These are phyloP conservation scores for Oreochromis tanganicae DNA, from an alignment of 2,113 vertebrate species.

Conservation along the genomic window DNA sequence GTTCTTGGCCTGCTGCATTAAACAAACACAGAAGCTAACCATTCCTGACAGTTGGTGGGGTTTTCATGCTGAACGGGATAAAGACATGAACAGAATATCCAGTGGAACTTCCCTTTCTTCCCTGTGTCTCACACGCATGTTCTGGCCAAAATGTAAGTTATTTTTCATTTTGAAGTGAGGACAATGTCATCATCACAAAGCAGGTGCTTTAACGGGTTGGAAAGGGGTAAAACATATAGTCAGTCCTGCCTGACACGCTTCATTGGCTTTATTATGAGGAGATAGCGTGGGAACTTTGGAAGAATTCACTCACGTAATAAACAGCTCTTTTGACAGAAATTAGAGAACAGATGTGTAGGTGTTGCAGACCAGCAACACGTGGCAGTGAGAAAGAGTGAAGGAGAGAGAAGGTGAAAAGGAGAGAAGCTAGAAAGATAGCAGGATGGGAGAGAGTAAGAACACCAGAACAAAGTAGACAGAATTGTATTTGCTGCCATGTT, in stretches of 20 bases:
- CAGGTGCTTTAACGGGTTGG: conserved; percentile 35
- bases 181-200: conserved; percentile 23
- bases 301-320: conserved; percentile 42
- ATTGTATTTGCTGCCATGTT: not conserved
- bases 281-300: conserved; percentile 43
- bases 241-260: conserved; percentile 22
- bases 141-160: conserved; percentile 1
- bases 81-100: conserved; percentile 28
- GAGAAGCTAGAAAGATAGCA: not conserved
- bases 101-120: conserved; percentile 6
- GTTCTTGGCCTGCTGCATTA: conserved; percentile 16
- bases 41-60: conserved; percentile 38
- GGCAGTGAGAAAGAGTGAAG: not conserved
- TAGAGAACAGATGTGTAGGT: conserved; percentile 46
- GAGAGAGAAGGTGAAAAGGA: not conserved
- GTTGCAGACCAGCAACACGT: conserved; percentile 21
- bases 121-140: not conserved
- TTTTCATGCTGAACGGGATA: not conserved
- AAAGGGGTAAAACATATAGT: conserved; percentile 19
- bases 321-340: conserved; percentile 27
- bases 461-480: not conserved
- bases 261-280: conserved; percentile 31
- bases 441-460: not conserved
- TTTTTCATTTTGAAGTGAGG: conserved; percentile 30
- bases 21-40: conserved; percentile 45